Base-by-base conservation (phyloP, 2,888 invertebrate species). In the Sycophila texana region DNA sequence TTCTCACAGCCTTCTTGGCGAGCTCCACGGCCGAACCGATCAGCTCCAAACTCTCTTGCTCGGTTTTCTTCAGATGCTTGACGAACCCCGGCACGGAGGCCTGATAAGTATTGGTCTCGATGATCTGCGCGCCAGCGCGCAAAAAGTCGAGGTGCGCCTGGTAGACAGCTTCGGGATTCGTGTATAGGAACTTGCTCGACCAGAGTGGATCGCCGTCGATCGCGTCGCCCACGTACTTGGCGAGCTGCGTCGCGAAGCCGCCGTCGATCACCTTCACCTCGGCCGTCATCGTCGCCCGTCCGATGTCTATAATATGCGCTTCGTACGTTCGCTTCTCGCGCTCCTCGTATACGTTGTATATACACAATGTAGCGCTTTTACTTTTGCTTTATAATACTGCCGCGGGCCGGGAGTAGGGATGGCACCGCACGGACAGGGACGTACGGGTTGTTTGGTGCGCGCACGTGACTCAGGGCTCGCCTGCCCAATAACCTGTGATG, bases 141-240 rank as follows among this genome's bases (percentile, higher is more conserved):
- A 96, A 91, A 89, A 96, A 97, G 88, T 95, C 97, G 85, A 95
- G 91, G 90, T 98, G 98, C 0, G 96, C 95, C 84, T 94, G 93
- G 82, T 95, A 92, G 73, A 98, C 94, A 72, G 96, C 96, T 16
- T 95, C 93, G 2, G 96, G 96, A 89, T 96, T 93, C 1, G 95
- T 95, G 77, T 94, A 93, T 81, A 98, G 92, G 86, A 96, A 95
- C 79, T 95, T 93, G 5, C 97, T 95, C 86, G 96, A 97, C 98
- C 97, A 98, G 51, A 98, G 90, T 0, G 97, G 96, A 90, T 98
- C 96, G 0, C 95, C 95, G 88, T 97, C 95, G 78, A 96, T 95
- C 75, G 93, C 93, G 83, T 94, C 93, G 0, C 94, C 94, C 22
- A 96, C 94, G 89, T 96, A 95, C 70, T 94, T 94, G 2, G 94